These are phyloP conservation scores for Ephestia elutella DNA, from an alignment of 1,140 invertebrate species.

Conservation along the genomic window DNA sequence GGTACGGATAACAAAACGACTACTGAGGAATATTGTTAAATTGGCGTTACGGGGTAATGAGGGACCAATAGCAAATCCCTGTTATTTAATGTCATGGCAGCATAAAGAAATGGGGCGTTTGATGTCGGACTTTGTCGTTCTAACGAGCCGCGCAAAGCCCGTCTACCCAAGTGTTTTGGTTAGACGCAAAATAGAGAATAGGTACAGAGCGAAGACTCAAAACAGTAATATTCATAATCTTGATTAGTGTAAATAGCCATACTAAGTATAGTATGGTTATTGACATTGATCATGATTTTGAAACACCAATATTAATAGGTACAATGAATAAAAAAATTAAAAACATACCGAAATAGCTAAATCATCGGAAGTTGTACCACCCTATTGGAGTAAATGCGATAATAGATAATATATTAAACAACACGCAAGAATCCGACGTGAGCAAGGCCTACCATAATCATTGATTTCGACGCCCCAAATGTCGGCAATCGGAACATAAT, in stretches of 20 bases:
- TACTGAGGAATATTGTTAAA: conserved; percentile 15
- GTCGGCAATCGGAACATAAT: conserved; percentile 6
- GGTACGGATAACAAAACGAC: not conserved
- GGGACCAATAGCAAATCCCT: not conserved
- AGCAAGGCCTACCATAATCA: not conserved
- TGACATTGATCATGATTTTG: no score
- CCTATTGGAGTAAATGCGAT: no score
- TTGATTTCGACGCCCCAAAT: conserved; percentile 8
- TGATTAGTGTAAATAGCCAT: no score
- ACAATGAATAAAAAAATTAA: no score
- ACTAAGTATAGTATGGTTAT: no score
- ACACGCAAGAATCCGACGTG: not conserved
- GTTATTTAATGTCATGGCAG: conserved; percentile 38
- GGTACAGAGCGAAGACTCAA: not conserved
- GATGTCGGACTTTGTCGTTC: conserved; percentile 47
- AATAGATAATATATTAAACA: not conserved
- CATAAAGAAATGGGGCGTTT: conserved; percentile 49
- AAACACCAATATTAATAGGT: no score
- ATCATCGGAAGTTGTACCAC: no score
- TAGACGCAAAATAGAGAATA: not conserved
- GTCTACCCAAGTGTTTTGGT: conserved; percentile 7
- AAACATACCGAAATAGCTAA: no score
- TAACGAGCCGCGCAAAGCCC: conserved; percentile 40
- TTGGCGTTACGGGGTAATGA: conserved; percentile 17
- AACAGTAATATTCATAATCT: not conserved